phyloP scores from a whole-genome alignment of 2,113 vertebrate species.

The Phyllostomus discolor region DNA sequence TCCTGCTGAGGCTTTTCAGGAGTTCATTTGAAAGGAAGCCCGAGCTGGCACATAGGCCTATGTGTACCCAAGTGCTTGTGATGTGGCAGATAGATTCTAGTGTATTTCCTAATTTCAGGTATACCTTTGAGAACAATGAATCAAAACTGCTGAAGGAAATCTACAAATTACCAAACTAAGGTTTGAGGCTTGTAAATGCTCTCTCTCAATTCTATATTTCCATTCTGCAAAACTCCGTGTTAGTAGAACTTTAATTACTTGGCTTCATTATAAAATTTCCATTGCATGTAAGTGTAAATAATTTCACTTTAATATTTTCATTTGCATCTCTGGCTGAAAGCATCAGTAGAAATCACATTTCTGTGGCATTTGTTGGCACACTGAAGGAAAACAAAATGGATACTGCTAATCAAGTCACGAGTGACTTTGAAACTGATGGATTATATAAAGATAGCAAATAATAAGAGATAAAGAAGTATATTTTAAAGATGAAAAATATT shows the following conservation, averaged over 20 bases:
- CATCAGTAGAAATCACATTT: conserved; percentile 46
- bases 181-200: neutral
- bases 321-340: conserved; percentile 46
- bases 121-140: conserved; percentile 15
- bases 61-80: neutral
- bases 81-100: neutral
- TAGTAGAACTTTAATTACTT: conserved; percentile 54
- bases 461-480: conserved; percentile 59
- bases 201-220: conserved; percentile 37
- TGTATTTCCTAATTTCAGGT: neutral
- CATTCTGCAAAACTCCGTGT: conserved; percentile 36
- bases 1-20: neutral
- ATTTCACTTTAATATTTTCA: conserved; percentile 44
- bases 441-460: conserved; percentile 51
- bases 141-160: conserved; percentile 39
- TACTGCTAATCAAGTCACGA: conserved; percentile 37
- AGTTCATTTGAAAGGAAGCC: neutral
- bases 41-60: neutral
- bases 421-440: conserved; percentile 31
- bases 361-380: conserved; percentile 41
- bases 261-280: conserved; percentile 57
- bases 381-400: conserved; percentile 48
- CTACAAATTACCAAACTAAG: conserved; percentile 33
- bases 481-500: conserved; percentile 87
- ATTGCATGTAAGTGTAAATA: conserved; percentile 53